Evolutionary conservation across 2,113 vertebrate genomes (phyloP), one percentile per base, ranked within the genome.

Genomic region (Eurypyga helias): DNA sequence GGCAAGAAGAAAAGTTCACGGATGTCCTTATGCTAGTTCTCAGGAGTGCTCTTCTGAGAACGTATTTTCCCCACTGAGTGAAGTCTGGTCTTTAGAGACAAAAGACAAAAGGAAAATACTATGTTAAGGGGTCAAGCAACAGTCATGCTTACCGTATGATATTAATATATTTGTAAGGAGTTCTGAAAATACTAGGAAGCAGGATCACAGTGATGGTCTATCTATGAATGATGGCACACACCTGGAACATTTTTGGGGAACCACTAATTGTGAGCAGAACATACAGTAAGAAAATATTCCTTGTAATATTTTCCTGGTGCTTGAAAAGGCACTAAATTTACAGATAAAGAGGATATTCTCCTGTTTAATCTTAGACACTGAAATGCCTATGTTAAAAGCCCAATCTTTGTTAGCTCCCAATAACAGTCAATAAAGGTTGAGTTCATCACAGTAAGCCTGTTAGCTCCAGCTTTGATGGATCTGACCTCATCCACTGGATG

Each of bases 301-400:
- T 36, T 57, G 24, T 36, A 45, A 48, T 48, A 49, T 76, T 84
- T 76, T 83, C 17, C 26, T 55, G 7, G 9, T 84, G 17, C 69
- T 69, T 52, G n/a, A 82, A 66, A 76, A 66, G 8, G 16, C 13
- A 43, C 16, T 52, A 70, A 4, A 28, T 51, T 64, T 33, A 45
- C 25, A 79, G 67, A 41, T 41, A 29, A 73, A 34, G 55, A 69
- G 7, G 29, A 33, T 62, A 34, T 51, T 83, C 28, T 61, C 17
- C 24, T 57, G 10, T 62, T 34, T 48, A 46, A 90, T 28, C 33
- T 46, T 17, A 58, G n/a, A 29, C 25, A 58, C 11, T 29, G 1
- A 0, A 1, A 0, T 18, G 10, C 14, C 43, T 73, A 13, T 34
- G 29, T 52, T 36, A 17, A 46, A 86, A 81, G 4, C 1, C 10